A percentile compares a stretch with the other conserved stretches of the same genome.
phyloP scores from a whole-genome alignment of 2,888 invertebrate genomes.

The Morinoia aosen region DNA sequence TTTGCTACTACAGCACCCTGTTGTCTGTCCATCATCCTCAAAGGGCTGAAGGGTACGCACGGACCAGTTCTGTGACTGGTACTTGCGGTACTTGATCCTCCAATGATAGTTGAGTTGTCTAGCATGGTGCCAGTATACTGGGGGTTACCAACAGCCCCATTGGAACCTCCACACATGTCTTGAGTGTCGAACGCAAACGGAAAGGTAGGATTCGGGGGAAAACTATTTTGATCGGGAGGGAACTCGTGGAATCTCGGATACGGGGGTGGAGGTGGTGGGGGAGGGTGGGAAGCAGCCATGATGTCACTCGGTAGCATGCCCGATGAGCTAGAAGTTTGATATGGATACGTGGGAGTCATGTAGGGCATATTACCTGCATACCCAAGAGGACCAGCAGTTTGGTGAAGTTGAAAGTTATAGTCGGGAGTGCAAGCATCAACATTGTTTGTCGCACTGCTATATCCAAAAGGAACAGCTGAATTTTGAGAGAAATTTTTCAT shows the following conservation, averaged over 20 bases:
- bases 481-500: constrained; percentile 67
- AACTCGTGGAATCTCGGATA: constrained; percentile 66
- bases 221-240: constrained; percentile 63
- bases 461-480: constrained; percentile 61
- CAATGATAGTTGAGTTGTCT: constrained; percentile 33
- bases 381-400: constrained; percentile 63
- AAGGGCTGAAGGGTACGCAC: constrained; percentile 64
- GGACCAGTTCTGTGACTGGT: neutral
- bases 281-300: constrained; percentile 65
- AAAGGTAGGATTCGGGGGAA: constrained; percentile 66
- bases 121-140: constrained; percentile 55
- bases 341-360: constrained; percentile 66
- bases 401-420: constrained; percentile 66
- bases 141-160: constrained; percentile 56
- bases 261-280: constrained; percentile 64
- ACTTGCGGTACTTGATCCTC: neutral
- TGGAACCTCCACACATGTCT: constrained; percentile 64
- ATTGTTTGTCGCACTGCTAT: constrained; percentile 43
- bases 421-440: constrained; percentile 63
- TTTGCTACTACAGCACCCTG: constrained; percentile 55
- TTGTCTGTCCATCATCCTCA: constrained; percentile 65
- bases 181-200: constrained; percentile 64
- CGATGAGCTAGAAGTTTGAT: constrained; percentile 63
- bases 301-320: constrained; percentile 65
- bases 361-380: constrained; percentile 67